Percentiles rank a stretch among this genome's conserved stretches.
Evolutionary conservation across 2,113 vertebrate species (phyloP).

Genomic region (Rattus rattus): DNA sequence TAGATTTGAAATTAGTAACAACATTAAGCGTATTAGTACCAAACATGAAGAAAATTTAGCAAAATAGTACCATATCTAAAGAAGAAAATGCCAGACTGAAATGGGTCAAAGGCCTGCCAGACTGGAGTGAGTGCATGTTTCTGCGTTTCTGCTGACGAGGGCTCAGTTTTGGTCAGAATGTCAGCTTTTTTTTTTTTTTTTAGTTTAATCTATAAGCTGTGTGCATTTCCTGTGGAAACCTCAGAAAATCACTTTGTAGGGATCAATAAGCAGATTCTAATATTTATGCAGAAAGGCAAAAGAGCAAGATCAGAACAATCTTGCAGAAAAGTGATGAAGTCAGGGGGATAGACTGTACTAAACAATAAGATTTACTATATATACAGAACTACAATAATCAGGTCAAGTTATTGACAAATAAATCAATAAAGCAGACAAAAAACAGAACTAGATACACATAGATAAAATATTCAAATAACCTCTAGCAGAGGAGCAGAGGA

Average conservation of each 20-base stretch:
- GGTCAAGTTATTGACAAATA: background rate
- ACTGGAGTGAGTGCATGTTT: background rate
- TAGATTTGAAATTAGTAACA: background rate
- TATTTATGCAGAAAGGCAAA: background rate
- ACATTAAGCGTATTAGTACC: background rate
- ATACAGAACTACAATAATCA: background rate
- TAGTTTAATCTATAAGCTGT: background rate
- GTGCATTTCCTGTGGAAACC: background rate
- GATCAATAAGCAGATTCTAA: background rate
- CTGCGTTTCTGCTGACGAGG: background rate
- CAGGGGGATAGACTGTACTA: background rate
- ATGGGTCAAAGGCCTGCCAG: background rate
- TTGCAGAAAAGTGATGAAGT: background rate
- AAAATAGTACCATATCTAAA: background rate
- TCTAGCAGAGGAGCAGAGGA: background rate
- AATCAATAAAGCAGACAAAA: background rate
- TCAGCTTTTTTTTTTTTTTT: background rate
- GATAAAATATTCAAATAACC: background rate
- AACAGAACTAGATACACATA: background rate
- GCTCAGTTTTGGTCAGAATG: background rate
- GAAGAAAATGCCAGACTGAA: background rate
- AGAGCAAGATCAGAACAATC: background rate
- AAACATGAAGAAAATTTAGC: background rate
- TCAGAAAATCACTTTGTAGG: background rate
- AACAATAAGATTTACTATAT: background rate